Percentiles rank a stretch among this genome's conserved stretches.
phyloP scores from a whole-genome alignment of 2,888 invertebrate genomes.

The Lithodes maja region DNA sequence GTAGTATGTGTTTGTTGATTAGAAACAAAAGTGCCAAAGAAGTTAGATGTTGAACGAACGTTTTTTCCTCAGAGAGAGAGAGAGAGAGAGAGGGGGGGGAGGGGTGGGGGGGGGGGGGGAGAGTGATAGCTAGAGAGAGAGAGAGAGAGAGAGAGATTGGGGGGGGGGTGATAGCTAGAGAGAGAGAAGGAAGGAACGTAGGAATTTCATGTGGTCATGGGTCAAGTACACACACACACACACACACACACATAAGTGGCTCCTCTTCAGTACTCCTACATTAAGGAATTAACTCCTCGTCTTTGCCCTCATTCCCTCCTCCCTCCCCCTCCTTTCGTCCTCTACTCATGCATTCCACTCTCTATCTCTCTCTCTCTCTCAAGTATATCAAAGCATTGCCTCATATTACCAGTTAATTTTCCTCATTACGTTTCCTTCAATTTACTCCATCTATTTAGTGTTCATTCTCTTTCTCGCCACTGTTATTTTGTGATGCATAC shows the following conservation, averaged over 20 bases:
- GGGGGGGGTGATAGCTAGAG: background rate
- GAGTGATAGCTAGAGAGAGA: background rate
- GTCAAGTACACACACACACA: too few species aligned
- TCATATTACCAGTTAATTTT: too few species aligned
- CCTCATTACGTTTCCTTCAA: too few species aligned
- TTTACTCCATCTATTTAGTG: too few species aligned
- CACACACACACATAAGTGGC: too few species aligned
- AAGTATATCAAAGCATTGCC: background rate
- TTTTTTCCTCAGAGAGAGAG: background rate
- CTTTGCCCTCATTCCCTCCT: background rate
- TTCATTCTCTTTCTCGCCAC: too few species aligned
- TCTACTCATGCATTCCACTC: background rate
- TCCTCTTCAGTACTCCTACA: background rate
- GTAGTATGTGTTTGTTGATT: background rate
- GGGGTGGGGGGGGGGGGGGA: background rate
- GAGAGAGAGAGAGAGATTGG: background rate
- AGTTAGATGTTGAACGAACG: background rate
- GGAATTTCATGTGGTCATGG: background rate
- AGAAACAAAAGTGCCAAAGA: background rate
- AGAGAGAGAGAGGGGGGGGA: background rate
- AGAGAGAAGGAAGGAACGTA: background rate
- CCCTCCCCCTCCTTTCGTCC: background rate
- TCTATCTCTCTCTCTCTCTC: background rate
- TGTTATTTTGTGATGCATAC: too few species aligned
- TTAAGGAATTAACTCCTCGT: background rate